phyloP scores from a whole-genome alignment of 2,888 invertebrate genomes.

The Drosophila mulleri region DNA sequence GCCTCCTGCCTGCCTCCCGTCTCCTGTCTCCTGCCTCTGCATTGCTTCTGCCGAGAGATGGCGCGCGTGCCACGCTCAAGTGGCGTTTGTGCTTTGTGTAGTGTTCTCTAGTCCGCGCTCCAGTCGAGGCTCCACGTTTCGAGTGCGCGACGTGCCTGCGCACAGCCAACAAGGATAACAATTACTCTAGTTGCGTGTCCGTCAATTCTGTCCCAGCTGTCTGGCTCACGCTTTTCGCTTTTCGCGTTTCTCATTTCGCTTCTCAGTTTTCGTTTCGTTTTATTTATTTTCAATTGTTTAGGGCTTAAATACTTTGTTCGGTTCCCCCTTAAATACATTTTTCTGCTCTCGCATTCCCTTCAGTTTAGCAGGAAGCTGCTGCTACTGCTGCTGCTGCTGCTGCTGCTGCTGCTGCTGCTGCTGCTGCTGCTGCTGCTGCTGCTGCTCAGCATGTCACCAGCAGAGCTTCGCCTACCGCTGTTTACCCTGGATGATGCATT shows the following conservation, averaged over 20 bases:
- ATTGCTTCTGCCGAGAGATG: constrained; percentile 1
- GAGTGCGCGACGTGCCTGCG: constrained; percentile 75
- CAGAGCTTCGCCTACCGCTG: constrained; percentile 54
- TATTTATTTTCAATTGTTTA: constrained; percentile 68
- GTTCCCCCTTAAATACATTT: constrained; percentile 55
- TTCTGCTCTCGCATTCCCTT: not conserved
- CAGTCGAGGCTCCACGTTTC: constrained; percentile 33
- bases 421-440: constrained; percentile 6
- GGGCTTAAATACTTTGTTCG: constrained; percentile 63
- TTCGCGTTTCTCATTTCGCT: constrained; percentile 5
- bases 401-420: constrained; percentile 30
- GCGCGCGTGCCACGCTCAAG: constrained; percentile 59
- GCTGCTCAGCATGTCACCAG: constrained; percentile 59
- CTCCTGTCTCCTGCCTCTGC: not conserved
- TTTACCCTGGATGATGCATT: constrained; percentile 75
- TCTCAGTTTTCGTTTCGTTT: constrained; percentile 16
- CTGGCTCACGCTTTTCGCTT: constrained; percentile 14
- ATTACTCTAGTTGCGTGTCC: constrained; percentile 72
- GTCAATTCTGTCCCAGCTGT: constrained; percentile 35
- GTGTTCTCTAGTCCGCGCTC: constrained; percentile 39
- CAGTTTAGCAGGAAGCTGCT: too few species aligned
- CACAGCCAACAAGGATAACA: constrained; percentile 81
- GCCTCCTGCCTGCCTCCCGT: constrained; percentile 2
- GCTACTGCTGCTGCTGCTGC: constrained; percentile 21
- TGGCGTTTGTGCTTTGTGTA: constrained; percentile 62